phyloP scores from a whole-genome alignment of 2,888 invertebrate genomes.

The Allacma fusca region DNA sequence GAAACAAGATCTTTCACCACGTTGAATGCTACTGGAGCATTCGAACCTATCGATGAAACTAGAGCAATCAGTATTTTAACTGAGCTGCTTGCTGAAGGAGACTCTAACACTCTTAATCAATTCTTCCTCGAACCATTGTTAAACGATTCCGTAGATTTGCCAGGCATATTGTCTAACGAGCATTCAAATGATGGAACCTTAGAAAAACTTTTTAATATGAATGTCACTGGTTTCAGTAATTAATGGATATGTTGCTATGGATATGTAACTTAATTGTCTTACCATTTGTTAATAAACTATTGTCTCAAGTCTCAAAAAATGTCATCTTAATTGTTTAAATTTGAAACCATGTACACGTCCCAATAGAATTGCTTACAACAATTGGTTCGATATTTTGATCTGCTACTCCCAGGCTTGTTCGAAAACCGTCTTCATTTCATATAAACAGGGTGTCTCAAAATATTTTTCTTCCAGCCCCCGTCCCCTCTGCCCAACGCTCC shows the following conservation, averaged over 20 bases:
- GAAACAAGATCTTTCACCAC: neutral
- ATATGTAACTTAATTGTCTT: no score
- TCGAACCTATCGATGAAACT: conserved; percentile 23
- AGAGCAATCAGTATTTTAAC: conserved; percentile 23
- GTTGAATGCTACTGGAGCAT: neutral
- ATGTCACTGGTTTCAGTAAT: conserved; percentile 35
- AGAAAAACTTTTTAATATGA: conserved; percentile 51
- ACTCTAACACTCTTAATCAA: conserved; percentile 23
- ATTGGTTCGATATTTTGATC: no score
- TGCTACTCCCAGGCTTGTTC: no score
- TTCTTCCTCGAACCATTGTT: conserved; percentile 21
- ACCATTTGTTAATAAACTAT: no score
- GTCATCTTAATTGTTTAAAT: no score
- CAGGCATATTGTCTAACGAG: conserved; percentile 50
- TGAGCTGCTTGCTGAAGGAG: conserved; percentile 29
- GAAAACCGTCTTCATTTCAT: no score
- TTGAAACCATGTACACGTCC: no score
- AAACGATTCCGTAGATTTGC: conserved; percentile 46
- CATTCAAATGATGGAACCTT: conserved; percentile 46
- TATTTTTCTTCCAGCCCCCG: no score
- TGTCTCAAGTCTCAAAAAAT: no score
- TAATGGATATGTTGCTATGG: neutral
- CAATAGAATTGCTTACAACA: no score
- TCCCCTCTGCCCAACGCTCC: no score
- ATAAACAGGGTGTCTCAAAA: no score